Evolutionary conservation across 2,113 vertebrate genomes (phyloP).

Genomic region (Ranitomeya variabilis): DNA sequence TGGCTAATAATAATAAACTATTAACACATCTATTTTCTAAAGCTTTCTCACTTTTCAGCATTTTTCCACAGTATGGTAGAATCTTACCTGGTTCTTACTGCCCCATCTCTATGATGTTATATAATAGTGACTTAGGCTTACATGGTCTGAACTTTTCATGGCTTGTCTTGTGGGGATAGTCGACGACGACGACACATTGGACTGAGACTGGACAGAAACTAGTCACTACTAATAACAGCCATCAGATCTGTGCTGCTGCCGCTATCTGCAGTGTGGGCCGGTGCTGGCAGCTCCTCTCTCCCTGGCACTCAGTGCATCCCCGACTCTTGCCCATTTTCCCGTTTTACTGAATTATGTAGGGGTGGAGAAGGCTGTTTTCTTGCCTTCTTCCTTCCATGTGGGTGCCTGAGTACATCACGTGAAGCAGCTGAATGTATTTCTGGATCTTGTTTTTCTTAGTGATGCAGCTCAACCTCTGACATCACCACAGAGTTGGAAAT

Average conservation of each 20-base stretch:
- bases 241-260: conserved; percentile 18
- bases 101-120: too few relatives aligned
- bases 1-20: too few relatives aligned
- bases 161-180: background rate
- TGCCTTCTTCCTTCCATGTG: conserved; percentile 43
- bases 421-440: conserved; percentile 18
- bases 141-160: background rate
- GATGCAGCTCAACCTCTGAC: conserved; percentile 19
- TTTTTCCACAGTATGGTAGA: too few relatives aligned
- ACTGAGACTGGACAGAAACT: background rate
- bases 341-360: conserved; percentile 45
- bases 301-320: conserved; percentile 22
- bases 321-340: conserved; percentile 48
- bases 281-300: conserved; percentile 35
- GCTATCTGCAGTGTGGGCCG: conserved; percentile 52
- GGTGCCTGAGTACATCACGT: conserved; percentile 34
- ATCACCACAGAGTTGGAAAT: background rate
- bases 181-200: background rate
- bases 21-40: too few relatives aligned
- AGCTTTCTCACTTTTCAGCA: too few relatives aligned
- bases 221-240: conserved; percentile 8
- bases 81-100: too few relatives aligned
- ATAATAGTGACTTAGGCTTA: background rate
- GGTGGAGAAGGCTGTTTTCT: conserved; percentile 45
- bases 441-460: conserved; percentile 28